These are phyloP conservation scores for Podiceps cristatus DNA, from an alignment of 2,113 vertebrate species.

Conservation along the genomic window DNA sequence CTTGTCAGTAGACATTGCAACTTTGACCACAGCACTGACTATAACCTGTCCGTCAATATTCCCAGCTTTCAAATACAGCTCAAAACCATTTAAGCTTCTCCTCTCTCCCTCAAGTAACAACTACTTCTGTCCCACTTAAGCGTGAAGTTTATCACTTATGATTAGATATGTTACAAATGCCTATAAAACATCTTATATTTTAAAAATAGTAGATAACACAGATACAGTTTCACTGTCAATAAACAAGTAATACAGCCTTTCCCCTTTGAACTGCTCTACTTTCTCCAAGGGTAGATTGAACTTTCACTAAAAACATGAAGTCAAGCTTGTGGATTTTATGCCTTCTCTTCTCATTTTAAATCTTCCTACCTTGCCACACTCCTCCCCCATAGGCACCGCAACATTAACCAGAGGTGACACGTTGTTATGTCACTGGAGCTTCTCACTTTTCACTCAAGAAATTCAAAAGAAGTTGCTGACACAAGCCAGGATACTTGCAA, in stretches of 20 bases:
- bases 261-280: neutral
- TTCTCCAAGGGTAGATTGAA: neutral
- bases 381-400: fast-evolving
- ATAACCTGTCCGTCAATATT: neutral
- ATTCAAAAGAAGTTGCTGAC: neutral
- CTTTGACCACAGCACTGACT: neutral
- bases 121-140: neutral
- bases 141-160: neutral
- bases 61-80: neutral
- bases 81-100: neutral
- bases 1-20: neutral
- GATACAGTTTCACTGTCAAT: neutral
- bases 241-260: neutral
- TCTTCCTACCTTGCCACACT: neutral
- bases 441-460: neutral
- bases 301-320: neutral
- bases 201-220: neutral
- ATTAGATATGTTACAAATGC: neutral
- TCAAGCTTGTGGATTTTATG: neutral
- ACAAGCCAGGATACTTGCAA: fast-evolving
- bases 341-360: neutral
- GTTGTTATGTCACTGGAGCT: neutral
- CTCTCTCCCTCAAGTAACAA: neutral
- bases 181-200: neutral
- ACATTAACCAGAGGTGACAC: neutral